A percentile compares a stretch with the other conserved stretches of the same genome.
These are phyloP conservation scores for Drosophila ananassae DNA, from an alignment of 1,140 invertebrate species.

Conservation along the genomic window DNA sequence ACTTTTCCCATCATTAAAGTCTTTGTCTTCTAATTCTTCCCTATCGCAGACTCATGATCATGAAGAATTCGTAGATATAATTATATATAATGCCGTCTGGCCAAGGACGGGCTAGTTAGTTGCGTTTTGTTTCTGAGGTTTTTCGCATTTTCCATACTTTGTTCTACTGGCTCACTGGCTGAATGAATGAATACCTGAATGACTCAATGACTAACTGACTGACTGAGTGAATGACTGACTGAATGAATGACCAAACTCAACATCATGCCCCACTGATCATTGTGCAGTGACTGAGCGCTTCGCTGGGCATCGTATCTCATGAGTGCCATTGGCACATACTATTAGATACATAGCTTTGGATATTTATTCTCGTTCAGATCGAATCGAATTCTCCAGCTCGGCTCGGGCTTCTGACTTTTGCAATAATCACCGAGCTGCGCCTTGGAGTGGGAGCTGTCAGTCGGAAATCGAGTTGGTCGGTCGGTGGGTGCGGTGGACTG, in stretches of 20 bases:
- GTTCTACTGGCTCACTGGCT: conserved; percentile 23
- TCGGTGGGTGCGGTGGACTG: conserved; percentile 22
- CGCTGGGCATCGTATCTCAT: conserved; percentile 40
- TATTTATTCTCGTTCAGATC: conserved; percentile 18
- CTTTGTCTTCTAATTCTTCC: conserved; percentile 15
- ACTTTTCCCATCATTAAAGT: conserved; percentile 57
- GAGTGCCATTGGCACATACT: conserved; percentile 18
- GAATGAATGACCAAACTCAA: conserved; percentile 15
- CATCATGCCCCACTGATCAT: conserved; percentile 61
- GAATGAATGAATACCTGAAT: conserved; percentile 18
- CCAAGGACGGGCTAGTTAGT: conserved; percentile 75
- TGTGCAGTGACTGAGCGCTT: conserved; percentile 68
- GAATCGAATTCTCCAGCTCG: conserved; percentile 12
- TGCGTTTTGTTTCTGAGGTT: conserved; percentile 59
- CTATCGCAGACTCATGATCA: conserved; percentile 37
- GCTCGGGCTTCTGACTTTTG: conserved; percentile 49
- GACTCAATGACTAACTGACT: conserved; percentile 21
- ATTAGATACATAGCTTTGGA: conserved; percentile 12
- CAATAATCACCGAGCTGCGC: conserved; percentile 45
- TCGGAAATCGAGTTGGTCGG: conserved; percentile 24
- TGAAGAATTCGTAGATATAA: conserved; percentile 70
- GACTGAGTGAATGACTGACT: conserved; percentile 4
- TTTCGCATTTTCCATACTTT: conserved; percentile 58
- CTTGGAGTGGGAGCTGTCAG: conserved; percentile 52
- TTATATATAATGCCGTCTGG: conserved; percentile 72